Evolutionary conservation across 2,113 vertebrate genomes (phyloP), one percentile per base, ranked within the genome.

Genomic region (Ramphastos sulfuratus): DNA sequence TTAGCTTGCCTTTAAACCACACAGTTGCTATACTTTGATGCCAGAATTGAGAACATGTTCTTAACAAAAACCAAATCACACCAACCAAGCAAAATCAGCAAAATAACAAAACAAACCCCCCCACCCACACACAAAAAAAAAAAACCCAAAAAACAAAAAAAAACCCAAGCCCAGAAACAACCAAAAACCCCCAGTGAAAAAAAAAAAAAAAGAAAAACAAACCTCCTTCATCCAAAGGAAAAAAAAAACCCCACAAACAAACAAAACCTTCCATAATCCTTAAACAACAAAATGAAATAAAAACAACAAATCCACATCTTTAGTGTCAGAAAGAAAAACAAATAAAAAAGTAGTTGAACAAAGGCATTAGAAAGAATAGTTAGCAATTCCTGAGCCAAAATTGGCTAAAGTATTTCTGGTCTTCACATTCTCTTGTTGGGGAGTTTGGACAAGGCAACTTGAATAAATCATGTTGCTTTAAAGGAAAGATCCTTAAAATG

Each of bases 1-100:
- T 39, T 94, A 39, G 50, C 60, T 65, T 94, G 46, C 46, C 60
- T 65, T 96, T 90, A 72, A 93, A 74, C 64, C n/a, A 18, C 19
- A 66, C 15, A 37, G 33, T 79, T 90, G 64, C 50, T 87, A 4
- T 16, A 12, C 18, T 4, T 20, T 67, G 13, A 31, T 13, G 21
- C 20, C 56, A 48, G 27, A 28, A 25, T 56, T 35, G 30, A 81
- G 31, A 76, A 91, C 17, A 71, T 15, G 35, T 85, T 50, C 20
- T 61, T 78, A 48, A 33, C 27, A 12, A 30, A 55, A 63, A 15
- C 21, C 21, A 58, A 12, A 12, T 21, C 61, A 56, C 55, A 12
- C 33, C 56, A 17, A 3, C 27, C 16, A 37, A 37, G 3, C 9
- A 44, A 72, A 58, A 39, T 4, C 25, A 17, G 33, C 12, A 27